These are phyloP conservation scores for Brachyptera risi DNA, from an alignment of 2,888 invertebrate species.

Conservation along the genomic window DNA sequence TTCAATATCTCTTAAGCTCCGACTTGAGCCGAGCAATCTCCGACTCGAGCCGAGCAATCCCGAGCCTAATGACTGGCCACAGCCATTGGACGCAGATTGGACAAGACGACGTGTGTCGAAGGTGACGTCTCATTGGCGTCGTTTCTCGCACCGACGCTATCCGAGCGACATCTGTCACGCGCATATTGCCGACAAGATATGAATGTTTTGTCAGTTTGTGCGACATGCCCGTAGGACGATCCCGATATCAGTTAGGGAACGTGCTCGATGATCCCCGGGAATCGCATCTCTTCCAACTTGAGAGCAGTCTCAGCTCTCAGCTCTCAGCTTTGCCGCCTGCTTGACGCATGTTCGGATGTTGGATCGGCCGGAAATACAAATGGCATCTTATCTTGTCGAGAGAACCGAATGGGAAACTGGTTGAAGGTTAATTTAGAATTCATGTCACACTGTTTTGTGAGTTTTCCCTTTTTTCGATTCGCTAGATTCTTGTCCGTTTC, in stretches of 20 bases:
- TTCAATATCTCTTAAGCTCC: slow-evolving; percentile 10
- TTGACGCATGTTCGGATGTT: background rate
- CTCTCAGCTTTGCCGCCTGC: background rate
- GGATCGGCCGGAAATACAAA: slow-evolving; percentile 6
- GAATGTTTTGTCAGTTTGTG: background rate
- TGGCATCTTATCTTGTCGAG: background rate
- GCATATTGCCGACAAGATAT: background rate
- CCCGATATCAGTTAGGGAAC: no score
- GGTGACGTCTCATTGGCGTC: background rate
- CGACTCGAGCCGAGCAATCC: background rate
- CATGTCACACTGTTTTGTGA: background rate
- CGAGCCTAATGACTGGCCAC: background rate
- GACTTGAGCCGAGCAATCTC: no score
- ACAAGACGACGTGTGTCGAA: background rate
- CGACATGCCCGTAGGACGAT: background rate
- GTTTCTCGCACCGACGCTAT: background rate
- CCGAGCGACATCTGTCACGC: background rate
- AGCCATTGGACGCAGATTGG: background rate
- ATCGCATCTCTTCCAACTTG: no score
- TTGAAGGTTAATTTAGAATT: background rate
- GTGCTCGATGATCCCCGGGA: background rate
- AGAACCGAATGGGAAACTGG: slow-evolving; percentile 1
- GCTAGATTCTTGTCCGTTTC: background rate
- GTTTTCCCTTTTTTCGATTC: background rate
- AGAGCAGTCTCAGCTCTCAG: background rate